Base-by-base conservation (phyloP, 2,797 vertebrate species). In the Ctenosaura bakeri region DNA sequence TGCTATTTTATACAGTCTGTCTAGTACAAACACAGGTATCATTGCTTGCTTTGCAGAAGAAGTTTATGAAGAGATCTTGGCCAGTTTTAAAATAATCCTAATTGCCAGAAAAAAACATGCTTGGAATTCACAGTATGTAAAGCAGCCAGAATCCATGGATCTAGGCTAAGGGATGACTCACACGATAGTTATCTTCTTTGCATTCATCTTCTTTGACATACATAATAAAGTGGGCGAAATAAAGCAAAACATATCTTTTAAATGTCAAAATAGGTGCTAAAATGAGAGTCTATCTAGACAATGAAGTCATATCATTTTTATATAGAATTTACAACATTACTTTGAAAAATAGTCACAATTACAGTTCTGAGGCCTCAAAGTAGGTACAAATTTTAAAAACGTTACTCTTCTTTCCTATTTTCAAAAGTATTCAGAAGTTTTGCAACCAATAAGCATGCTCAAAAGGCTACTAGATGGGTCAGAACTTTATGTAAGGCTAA, bases 141-240 rank as follows among this genome's bases (percentile, higher is more conserved):
- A 26, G 66, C 26, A 71, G 32, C 8, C 12, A 24, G 66, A 32
- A 71, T 32, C 32, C 2, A 32, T 26, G 26, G 32, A 8, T 71
- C 66, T 22, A 62, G 20, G 22, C 59, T 62, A 71, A 71, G 32
- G 26, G 66, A 32, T 1, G 29, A 71, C 66, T 9, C 66, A 71
- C 10, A 26, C 13, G 29, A 71, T 29, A 29, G 66, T 32, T 26
- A 69, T 69, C 32, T 66, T 71, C 66, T 71, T 13, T 71, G 32
- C 66, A 71, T 71, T 71, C 66, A 71, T 71, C 66, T 71, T 71
- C 66, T 71, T 71, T 71, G 66, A 71, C 66, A 71, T 71, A 71
- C 32, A 1, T 71, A 71, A 71, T 71, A 71, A 71, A 71, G 32
- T 71, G 66, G 66, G 9, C 9, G 66, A 32, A 32, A 71, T 71